A percentile compares a stretch with the other conserved stretches of the same genome.
Evolutionary conservation across 2,797 vertebrate species (phyloP).

Genomic region (Triplophysa bombifrons): DNA sequence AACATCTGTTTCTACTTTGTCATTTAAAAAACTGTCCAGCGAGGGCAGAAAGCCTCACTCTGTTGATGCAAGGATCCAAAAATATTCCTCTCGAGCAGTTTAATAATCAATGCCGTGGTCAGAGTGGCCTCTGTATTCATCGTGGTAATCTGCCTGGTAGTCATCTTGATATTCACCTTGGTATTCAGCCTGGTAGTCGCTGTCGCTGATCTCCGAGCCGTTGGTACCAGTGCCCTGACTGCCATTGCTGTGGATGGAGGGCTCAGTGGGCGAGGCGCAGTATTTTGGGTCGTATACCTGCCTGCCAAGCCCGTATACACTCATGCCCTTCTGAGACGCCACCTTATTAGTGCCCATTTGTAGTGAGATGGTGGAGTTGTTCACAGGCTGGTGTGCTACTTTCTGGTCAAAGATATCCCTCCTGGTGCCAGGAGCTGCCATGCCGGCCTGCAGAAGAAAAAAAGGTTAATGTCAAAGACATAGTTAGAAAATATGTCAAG

Average conservation of each 20-base stretch:
- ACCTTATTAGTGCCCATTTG: slow-evolving; percentile 91
- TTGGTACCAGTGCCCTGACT: slow-evolving; percentile 95
- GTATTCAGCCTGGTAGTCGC: slow-evolving; percentile 94
- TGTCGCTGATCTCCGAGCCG: slow-evolving; percentile 93
- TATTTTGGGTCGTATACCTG: slow-evolving; percentile 90
- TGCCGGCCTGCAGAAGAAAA: slow-evolving; percentile 76
- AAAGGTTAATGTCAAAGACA: neutral
- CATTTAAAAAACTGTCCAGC: slow-evolving; percentile 44
- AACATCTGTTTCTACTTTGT: slow-evolving; percentile 31
- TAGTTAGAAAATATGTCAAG: too few species aligned
- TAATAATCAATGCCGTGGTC: slow-evolving; percentile 93
- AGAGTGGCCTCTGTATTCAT: slow-evolving; percentile 87
- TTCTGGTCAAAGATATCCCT: slow-evolving; percentile 90
- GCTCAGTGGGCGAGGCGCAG: slow-evolving; percentile 85
- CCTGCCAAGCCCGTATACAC: slow-evolving; percentile 84
- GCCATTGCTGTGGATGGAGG: slow-evolving; percentile 85
- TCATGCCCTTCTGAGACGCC: slow-evolving; percentile 88
- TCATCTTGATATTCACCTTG: slow-evolving; percentile 80
- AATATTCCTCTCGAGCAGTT: slow-evolving; percentile 46
- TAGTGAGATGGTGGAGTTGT: slow-evolving; percentile 86
- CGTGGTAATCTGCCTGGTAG: slow-evolving; percentile 81
- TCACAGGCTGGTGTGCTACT: slow-evolving; percentile 79
- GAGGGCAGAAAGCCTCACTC: slow-evolving; percentile 48
- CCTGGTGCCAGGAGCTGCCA: slow-evolving; percentile 85
- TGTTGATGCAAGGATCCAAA: slow-evolving; percentile 40